Evolutionary conservation across 2,113 vertebrate species (phyloP), one percentile per base, ranked within the genome.

Genomic region (Peromyscus leucopus): DNA sequence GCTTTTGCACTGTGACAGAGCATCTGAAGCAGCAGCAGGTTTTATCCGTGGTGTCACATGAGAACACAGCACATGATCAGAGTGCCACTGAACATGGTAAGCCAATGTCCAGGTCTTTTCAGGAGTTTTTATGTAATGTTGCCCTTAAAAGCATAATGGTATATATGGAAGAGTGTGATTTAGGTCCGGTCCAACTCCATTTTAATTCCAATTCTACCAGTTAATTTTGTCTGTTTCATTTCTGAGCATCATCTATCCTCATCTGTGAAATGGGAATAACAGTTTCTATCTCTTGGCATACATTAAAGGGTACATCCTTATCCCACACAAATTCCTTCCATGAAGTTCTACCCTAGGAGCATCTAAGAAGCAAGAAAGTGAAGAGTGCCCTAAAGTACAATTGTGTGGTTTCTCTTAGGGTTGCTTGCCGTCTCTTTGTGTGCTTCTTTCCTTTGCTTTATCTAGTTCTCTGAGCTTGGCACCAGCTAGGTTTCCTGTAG

Each of bases 11-110:
- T 97, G 48, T 95, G 89, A 97, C 97, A 98, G 98, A 98, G 39
- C 93, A 80, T 89, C 92, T 98, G 61, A 98, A 98, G 98, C 96
- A 92, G 92, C 97, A 98, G 96, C 96, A 98, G 93, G 51, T 72
- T 55, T 17, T 61, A 2, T 0, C 92, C 86, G 15, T 75, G 59
- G 92, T 1, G 67, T 28, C n/a, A 3, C 11, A n/a, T 42, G 96
- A 97, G 91, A 51, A 91, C 26, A 72, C 46, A 85, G 51, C 96
- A 71, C 24, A 2, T 42, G 89, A 51, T 76, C 65, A n/a, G 0
- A 0, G 72, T 42, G 22, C 82, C 65, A 76, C 61, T 86, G 26
- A 36, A 79, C 89, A 97, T 57, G 98, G 98, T 98, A 96, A 82
- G 97, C 97, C 88, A 71, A 24, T 39, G 22, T 10, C 15, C 28